These are phyloP conservation scores for Drosophila subpulchrella DNA, from an alignment of 1,140 invertebrate genomes.

Conservation along the genomic window DNA sequence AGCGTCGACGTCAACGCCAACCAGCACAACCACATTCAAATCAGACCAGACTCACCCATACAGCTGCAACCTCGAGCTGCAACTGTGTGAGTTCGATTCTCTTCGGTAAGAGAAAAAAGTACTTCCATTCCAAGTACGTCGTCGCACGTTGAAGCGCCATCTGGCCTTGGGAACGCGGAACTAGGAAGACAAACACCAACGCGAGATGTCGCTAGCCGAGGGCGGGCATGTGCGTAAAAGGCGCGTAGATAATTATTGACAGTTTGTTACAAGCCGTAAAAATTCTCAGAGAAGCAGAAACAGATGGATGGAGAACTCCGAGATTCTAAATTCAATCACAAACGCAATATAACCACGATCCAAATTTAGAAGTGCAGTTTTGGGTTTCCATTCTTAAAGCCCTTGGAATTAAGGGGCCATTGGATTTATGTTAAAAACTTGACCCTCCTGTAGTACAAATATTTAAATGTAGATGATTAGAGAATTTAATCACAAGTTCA, in stretches of 20 bases:
- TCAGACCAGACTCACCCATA: constrained; percentile 64
- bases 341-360: too few relatives aligned
- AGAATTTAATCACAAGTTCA: too few relatives aligned
- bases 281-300: too few relatives aligned
- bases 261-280: background rate
- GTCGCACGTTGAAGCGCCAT: constrained; percentile 34
- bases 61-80: constrained; percentile 19
- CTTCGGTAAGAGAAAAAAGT: constrained; percentile 1
- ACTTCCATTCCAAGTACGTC: constrained; percentile 9
- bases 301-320: too few relatives aligned
- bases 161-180: constrained; percentile 40
- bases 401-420: too few relatives aligned
- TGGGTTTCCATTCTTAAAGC: too few relatives aligned
- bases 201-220: constrained; percentile 54
- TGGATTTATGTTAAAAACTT: too few relatives aligned
- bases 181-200: constrained; percentile 36
- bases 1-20: constrained; percentile 33
- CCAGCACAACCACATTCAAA: constrained; percentile 69
- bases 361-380: too few relatives aligned
- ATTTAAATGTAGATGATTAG: too few relatives aligned
- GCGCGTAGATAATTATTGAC: constrained; percentile 24
- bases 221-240: constrained; percentile 15
- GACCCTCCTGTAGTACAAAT: too few relatives aligned
- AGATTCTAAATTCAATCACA: too few relatives aligned
- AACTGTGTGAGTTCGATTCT: constrained; percentile 52